These are phyloP conservation scores for Rissa tridactyla DNA, from an alignment of 2,113 vertebrate species.

Conservation along the genomic window DNA sequence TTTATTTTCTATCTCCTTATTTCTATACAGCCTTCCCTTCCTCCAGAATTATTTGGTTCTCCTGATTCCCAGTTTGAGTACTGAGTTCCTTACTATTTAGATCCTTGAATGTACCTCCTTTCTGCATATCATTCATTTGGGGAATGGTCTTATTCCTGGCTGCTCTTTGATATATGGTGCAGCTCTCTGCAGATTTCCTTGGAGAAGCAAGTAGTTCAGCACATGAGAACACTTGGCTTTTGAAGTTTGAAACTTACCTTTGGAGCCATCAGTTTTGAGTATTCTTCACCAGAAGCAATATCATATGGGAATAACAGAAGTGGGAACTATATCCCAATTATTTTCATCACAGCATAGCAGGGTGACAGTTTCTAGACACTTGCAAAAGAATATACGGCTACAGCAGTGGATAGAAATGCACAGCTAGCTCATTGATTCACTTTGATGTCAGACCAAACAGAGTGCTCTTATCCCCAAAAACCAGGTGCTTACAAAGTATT, in stretches of 20 bases:
- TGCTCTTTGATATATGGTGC: neutral
- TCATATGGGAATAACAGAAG: neutral
- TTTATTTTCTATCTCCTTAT: neutral
- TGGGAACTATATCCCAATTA: constrained; percentile 18
- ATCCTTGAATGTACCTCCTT: neutral
- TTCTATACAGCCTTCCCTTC: neutral
- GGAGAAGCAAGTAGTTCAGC: neutral
- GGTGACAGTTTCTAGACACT: constrained; percentile 49
- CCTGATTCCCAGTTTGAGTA: neutral
- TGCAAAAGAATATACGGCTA: constrained; percentile 2
- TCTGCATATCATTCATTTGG: neutral
- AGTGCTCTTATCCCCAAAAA: neutral
- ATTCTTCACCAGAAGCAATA: neutral
- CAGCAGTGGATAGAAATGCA: neutral
- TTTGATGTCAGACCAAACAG: constrained; percentile 41
- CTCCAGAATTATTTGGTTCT: neutral
- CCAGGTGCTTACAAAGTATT: constrained; percentile 8
- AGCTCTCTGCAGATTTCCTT: neutral
- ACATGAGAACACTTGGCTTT: neutral
- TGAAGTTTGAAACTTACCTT: neutral
- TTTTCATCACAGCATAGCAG: constrained; percentile 9
- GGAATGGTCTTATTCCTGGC: neutral
- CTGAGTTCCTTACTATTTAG: neutral
- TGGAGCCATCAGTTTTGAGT: neutral
- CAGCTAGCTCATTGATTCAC: constrained; percentile 5